Percentiles rank a stretch among this genome's conserved stretches.
Conservation (phyloP, 2,888 invertebrate genomes). For the Chrysodeixis includens region DNA sequence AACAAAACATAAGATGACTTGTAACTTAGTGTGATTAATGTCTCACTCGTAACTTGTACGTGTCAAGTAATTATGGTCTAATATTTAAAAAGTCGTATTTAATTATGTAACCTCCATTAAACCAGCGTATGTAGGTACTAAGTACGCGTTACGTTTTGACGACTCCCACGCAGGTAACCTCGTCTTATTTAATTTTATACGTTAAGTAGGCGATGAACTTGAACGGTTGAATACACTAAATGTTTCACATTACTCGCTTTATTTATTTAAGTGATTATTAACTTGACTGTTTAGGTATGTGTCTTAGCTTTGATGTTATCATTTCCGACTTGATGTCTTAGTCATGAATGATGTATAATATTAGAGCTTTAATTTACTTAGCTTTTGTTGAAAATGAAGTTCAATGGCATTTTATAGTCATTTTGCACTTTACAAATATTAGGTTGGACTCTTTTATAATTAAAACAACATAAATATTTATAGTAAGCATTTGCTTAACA, state of each 20-base stretch:
- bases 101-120: constrained; percentile 12
- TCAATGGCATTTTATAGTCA: too few species aligned
- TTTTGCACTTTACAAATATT: too few species aligned
- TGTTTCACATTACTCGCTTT: constrained; percentile 30
- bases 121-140: constrained; percentile 15
- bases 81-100: constrained; percentile 24
- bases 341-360: not conserved
- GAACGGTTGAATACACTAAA: constrained; percentile 37
- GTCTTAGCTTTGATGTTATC: constrained; percentile 37
- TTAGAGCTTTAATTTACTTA: too few species aligned
- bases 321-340: not conserved
- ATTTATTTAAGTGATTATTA: constrained; percentile 43
- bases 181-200: constrained; percentile 51
- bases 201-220: constrained; percentile 57
- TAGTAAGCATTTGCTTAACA: too few species aligned
- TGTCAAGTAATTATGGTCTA: not conserved
- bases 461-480: too few species aligned
- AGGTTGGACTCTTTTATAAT: too few species aligned
- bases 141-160: constrained; percentile 26
- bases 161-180: constrained; percentile 43
- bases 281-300: constrained; percentile 23
- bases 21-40: too few species aligned
- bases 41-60: not conserved
- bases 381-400: not conserved
- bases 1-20: not conserved